These are phyloP conservation scores for Otis tarda DNA, from an alignment of 2,113 vertebrate genomes.

Conservation along the genomic window DNA sequence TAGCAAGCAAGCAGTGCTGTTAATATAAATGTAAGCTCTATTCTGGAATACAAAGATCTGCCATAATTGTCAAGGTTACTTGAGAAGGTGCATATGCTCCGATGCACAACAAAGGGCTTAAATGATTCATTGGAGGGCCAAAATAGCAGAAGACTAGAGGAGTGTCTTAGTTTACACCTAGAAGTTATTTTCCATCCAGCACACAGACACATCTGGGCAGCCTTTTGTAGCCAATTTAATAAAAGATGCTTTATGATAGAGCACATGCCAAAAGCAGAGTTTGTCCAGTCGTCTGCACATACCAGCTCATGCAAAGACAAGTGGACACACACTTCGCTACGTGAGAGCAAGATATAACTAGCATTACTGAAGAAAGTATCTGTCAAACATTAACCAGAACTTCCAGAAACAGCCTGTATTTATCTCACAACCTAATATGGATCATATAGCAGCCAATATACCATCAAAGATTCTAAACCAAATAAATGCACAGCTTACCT, in stretches of 20 bases:
- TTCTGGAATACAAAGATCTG: not conserved
- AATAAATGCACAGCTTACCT: not conserved
- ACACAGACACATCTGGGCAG: not conserved
- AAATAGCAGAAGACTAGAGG: not conserved
- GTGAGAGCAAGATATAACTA: not conserved
- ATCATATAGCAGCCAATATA: not conserved
- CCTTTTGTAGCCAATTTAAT: not conserved
- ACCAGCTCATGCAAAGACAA: not conserved
- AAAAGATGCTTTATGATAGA: not conserved
- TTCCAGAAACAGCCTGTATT: conserved; percentile 36
- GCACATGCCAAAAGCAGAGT: not conserved
- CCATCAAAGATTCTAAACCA: conserved; percentile 40
- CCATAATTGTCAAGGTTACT: not conserved
- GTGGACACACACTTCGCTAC: not conserved
- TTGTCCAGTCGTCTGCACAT: not conserved
- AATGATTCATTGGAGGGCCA: not conserved
- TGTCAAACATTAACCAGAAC: not conserved
- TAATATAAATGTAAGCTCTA: not conserved
- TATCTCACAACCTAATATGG: not conserved
- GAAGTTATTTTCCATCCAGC: not conserved
- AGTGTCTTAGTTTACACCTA: not conserved
- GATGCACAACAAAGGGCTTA: not conserved
- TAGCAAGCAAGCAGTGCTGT: not conserved
- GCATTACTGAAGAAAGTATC: conserved; percentile 1
- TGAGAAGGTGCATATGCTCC: not conserved